These are phyloP conservation scores for Altica lythri DNA, from an alignment of 2,888 invertebrate genomes.

Conservation along the genomic window DNA sequence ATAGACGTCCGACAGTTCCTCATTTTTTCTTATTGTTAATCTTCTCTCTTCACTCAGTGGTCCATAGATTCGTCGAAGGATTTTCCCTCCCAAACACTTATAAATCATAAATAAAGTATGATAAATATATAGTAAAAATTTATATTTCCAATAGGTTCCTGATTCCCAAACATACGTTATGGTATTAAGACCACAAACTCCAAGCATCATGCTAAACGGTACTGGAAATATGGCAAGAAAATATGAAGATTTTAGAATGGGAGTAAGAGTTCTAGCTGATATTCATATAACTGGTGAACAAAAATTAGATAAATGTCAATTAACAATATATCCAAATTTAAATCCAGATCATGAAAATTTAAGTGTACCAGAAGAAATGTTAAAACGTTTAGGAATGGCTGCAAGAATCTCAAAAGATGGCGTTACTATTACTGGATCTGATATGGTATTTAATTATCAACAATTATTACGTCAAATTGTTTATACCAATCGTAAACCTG, in stretches of 20 bases:
- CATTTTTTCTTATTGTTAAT: too few relatives aligned
- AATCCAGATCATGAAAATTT: constrained; percentile 95
- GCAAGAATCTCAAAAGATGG: constrained; percentile 92
- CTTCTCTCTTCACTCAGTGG: too few relatives aligned
- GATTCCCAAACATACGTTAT: constrained; percentile 84
- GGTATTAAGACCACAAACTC: constrained; percentile 84
- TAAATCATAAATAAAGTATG: too few relatives aligned
- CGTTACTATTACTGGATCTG: constrained; percentile 78
- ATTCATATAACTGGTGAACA: constrained; percentile 72
- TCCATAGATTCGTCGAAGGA: too few relatives aligned
- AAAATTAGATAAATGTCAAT: constrained; percentile 89
- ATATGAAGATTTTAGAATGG: constrained; percentile 83
- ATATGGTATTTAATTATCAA: constrained; percentile 77
- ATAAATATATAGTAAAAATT: not conserved
- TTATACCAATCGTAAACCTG: constrained; percentile 96
- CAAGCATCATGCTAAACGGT: constrained; percentile 82
- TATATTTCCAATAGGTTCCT: constrained; percentile 59
- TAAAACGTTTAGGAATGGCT: constrained; percentile 66
- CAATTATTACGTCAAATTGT: constrained; percentile 76
- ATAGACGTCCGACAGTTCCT: too few relatives aligned
- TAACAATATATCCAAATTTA: constrained; percentile 91
- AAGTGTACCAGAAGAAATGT: constrained; percentile 72
- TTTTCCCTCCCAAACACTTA: too few relatives aligned
- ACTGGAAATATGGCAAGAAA: constrained; percentile 81
- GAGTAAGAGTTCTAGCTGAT: constrained; percentile 87